Evolutionary conservation across 2,888 invertebrate genomes (phyloP).

Genomic region (Volucella bombylans): DNA sequence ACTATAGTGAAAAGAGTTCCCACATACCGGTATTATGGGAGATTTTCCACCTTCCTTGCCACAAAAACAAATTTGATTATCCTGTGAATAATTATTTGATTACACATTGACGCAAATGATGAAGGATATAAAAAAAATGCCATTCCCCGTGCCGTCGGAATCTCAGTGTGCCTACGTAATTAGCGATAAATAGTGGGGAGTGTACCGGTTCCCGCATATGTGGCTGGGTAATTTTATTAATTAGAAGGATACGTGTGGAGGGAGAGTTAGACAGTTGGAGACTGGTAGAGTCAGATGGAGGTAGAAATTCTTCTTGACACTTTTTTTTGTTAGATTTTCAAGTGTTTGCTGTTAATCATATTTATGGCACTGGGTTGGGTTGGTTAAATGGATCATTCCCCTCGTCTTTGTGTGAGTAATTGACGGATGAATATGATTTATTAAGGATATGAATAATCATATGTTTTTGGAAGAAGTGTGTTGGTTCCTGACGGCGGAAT

Average conservation of each 20-base stretch:
- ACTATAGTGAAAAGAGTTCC: neutral
- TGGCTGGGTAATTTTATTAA: conserved; percentile 49
- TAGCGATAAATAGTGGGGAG: conserved; percentile 28
- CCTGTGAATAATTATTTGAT: conserved; percentile 40
- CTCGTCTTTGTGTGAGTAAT: too few relatives aligned
- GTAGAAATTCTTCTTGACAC: too few relatives aligned
- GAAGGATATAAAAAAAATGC: conserved; percentile 29
- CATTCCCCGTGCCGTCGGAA: neutral
- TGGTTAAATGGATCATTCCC: too few relatives aligned
- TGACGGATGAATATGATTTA: too few relatives aligned
- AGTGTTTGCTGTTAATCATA: too few relatives aligned
- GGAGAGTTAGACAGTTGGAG: neutral
- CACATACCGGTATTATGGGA: conserved; percentile 2
- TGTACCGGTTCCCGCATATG: conserved; percentile 3
- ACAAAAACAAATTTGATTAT: conserved; percentile 33
- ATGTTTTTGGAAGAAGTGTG: too few relatives aligned
- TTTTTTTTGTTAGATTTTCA: too few relatives aligned
- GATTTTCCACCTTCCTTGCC: neutral
- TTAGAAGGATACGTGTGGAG: conserved; percentile 17
- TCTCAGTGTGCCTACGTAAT: conserved; percentile 37
- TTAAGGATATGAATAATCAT: too few relatives aligned
- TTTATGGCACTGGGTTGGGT: too few relatives aligned
- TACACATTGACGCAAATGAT: conserved; percentile 9
- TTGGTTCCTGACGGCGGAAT: too few relatives aligned
- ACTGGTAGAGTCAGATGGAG: too few relatives aligned